phyloP scores from a whole-genome alignment of 2,797 vertebrate genomes.

The Erethizon dorsatum region DNA sequence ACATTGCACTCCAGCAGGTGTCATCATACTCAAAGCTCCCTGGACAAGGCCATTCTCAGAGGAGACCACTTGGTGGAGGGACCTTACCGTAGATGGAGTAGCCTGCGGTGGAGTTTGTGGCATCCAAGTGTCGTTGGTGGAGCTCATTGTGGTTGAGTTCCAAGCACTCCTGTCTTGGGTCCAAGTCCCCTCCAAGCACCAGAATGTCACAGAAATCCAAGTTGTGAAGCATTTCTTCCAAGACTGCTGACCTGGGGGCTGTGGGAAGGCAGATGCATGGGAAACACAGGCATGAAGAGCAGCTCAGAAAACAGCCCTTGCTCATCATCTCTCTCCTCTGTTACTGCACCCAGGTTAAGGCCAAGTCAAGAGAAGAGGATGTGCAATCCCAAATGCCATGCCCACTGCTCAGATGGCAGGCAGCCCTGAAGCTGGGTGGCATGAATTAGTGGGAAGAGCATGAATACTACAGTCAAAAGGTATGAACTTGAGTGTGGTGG shows the following conservation, averaged over 20 bases:
- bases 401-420: not conserved
- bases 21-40: no score
- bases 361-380: not conserved
- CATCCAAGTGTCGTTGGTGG: constrained; percentile 95
- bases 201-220: constrained; percentile 98
- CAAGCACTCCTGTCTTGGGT: constrained; percentile 93
- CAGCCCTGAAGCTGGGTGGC: not conserved
- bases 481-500: not conserved
- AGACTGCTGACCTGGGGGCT: constrained; percentile 90
- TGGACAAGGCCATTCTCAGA: not conserved
- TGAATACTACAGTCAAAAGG: not conserved
- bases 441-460: not conserved
- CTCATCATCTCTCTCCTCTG: not conserved
- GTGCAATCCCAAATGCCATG: fast-evolving
- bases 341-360: not conserved
- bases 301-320: no score
- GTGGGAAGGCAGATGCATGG: not conserved
- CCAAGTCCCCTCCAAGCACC: constrained; percentile 95
- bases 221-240: constrained; percentile 96
- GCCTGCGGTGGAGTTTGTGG: constrained; percentile 96
- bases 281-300: not conserved
- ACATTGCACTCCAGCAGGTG: not conserved
- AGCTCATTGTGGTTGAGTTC: constrained; percentile 92
- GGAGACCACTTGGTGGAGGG: not conserved
- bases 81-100: constrained; percentile 97